These are phyloP conservation scores for Heliocidaris erythrogramma DNA, from an alignment of 35 echinoderm and acorn worm species.

Conservation along the genomic window DNA sequence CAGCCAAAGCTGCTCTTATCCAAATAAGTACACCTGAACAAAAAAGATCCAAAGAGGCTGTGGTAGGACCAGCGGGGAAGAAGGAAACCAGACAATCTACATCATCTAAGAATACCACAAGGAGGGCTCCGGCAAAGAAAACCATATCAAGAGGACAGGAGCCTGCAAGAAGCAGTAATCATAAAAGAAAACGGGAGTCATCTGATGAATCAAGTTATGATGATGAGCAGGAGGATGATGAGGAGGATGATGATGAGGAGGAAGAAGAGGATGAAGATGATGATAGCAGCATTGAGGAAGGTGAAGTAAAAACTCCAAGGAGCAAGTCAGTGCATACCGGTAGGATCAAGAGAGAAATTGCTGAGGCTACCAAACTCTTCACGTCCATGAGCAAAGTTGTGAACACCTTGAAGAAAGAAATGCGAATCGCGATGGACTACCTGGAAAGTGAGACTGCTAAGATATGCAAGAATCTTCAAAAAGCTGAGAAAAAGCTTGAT, in stretches of 20 bases:
- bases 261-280: not conserved
- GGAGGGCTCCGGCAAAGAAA: not conserved
- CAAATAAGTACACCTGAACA: not conserved
- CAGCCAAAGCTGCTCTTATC: not conserved
- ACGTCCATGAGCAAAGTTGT: not conserved
- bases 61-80: not conserved
- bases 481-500: constrained; percentile 14
- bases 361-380: not conserved
- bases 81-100: not conserved
- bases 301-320: not conserved
- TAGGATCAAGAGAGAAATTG: not conserved
- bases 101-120: not conserved
- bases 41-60: not conserved
- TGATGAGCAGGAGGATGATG: not conserved
- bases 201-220: not conserved
- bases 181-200: not conserved
- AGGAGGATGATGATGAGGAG: not conserved
- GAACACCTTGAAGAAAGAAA: not conserved
- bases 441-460: constrained; percentile 20
- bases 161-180: not conserved
- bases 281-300: not conserved
- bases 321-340: not conserved
- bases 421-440: not conserved
- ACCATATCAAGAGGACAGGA: not conserved
- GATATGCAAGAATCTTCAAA: not conserved